Evolutionary conservation across 2,888 invertebrate genomes (phyloP).

Genomic region (Chrysotoxum bicinctum): DNA sequence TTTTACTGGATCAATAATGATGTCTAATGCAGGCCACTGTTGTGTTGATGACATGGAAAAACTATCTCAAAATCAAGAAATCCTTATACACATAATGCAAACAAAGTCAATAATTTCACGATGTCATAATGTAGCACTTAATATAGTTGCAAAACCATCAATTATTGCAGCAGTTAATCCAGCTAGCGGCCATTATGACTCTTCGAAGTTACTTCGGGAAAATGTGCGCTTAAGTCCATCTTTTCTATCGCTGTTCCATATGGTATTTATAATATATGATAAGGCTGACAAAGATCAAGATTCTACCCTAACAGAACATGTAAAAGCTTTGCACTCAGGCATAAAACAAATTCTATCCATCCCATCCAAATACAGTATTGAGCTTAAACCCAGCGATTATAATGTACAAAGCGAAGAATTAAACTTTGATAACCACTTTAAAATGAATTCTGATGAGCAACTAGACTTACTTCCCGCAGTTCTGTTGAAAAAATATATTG

Average conservation of each 20-base stretch:
- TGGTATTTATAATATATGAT: slow-evolving; percentile 95
- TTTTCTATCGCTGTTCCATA: slow-evolving; percentile 94
- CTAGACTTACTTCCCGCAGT: slow-evolving; percentile 89
- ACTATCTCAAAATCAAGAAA: slow-evolving; percentile 89
- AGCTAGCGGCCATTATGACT: slow-evolving; percentile 92
- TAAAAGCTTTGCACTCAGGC: slow-evolving; percentile 89
- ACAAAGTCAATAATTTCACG: slow-evolving; percentile 95
- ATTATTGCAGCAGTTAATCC: slow-evolving; percentile 97
- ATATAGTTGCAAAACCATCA: slow-evolving; percentile 91
- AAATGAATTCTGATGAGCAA: slow-evolving; percentile 83
- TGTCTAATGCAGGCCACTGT: slow-evolving; percentile 94
- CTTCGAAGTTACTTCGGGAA: slow-evolving; percentile 92
- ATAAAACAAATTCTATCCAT: slow-evolving; percentile 76
- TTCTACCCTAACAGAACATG: slow-evolving; percentile 83
- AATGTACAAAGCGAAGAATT: slow-evolving; percentile 77
- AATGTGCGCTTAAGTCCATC: slow-evolving; percentile 94
- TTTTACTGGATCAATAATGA: slow-evolving; percentile 93
- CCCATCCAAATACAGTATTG: slow-evolving; percentile 74
- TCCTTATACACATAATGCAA: slow-evolving; percentile 96
- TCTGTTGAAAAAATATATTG: slow-evolving; percentile 93
- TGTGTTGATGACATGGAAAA: slow-evolving; percentile 98
- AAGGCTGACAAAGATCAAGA: slow-evolving; percentile 86
- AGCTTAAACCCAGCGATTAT: slow-evolving; percentile 80
- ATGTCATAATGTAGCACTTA: slow-evolving; percentile 93
- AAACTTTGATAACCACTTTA: slow-evolving; percentile 78